Percentiles rank a stretch among this genome's conserved stretches.
These are phyloP conservation scores for Elephas maximus DNA, from an alignment of 2,113 vertebrate species.

Conservation along the genomic window DNA sequence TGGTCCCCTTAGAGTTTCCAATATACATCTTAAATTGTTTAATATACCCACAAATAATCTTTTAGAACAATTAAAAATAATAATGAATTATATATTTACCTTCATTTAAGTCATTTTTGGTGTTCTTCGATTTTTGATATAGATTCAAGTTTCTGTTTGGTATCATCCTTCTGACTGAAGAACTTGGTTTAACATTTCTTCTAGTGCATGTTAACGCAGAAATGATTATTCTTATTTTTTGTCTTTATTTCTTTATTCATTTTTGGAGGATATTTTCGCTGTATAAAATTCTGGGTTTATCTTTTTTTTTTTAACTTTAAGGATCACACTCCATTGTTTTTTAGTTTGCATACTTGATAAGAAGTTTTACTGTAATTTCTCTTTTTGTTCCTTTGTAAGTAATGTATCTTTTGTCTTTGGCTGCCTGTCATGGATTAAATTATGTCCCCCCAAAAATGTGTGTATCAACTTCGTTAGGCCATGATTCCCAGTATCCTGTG, in stretches of 20 bases:
- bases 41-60: background rate
- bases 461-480: too few species aligned
- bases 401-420: too few species aligned
- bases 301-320: background rate
- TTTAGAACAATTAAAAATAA: background rate
- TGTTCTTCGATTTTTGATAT: background rate
- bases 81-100: background rate
- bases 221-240: background rate
- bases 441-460: too few species aligned
- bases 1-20: background rate
- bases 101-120: background rate
- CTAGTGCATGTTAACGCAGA: background rate
- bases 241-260: background rate
- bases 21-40: background rate
- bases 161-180: background rate
- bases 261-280: background rate
- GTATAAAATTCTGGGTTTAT: background rate
- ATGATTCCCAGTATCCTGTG: too few species aligned
- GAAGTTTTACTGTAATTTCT: too few species aligned
- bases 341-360: too few species aligned
- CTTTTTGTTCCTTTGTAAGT: too few species aligned
- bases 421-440: too few species aligned
- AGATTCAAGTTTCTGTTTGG: background rate
- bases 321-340: background rate
- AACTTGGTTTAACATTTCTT: background rate